These are phyloP conservation scores for Gnatocerus cornutus DNA, from an alignment of 2,888 invertebrate species.

Conservation along the genomic window DNA sequence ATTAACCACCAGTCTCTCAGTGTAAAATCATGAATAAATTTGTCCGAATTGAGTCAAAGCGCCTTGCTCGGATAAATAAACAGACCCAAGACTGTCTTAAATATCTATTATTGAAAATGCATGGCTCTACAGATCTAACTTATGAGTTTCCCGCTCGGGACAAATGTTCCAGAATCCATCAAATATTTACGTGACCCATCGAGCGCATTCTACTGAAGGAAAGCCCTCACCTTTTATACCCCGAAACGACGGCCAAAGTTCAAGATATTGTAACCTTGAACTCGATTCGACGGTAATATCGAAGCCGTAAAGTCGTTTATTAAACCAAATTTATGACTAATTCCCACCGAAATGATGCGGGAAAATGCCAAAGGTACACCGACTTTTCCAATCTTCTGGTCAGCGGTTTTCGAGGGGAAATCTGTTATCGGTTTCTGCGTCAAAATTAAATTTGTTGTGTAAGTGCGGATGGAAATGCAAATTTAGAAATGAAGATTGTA, in stretches of 20 bases:
- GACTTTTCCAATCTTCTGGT: constrained; percentile 19
- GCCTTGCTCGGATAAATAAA: constrained; percentile 54
- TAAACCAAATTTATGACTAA: constrained; percentile 46
- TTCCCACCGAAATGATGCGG: constrained; percentile 33
- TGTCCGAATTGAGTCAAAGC: constrained; percentile 5
- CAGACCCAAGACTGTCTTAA: constrained; percentile 60
- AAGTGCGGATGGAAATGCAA: constrained; percentile 4
- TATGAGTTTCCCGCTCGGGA: constrained; percentile 60
- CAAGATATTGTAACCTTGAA: constrained; percentile 49
- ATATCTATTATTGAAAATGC: constrained; percentile 65
- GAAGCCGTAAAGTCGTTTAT: constrained; percentile 39
- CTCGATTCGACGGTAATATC: constrained; percentile 25
- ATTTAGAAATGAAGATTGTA: constrained; percentile 13
- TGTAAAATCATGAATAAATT: constrained; percentile 34
- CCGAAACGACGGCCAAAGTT: constrained; percentile 35
- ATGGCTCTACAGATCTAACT: constrained; percentile 60
- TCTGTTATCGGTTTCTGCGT: background rate
- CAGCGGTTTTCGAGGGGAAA: constrained; percentile 9
- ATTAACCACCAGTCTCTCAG: constrained; percentile 15
- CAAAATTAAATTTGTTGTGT: constrained; percentile 25
- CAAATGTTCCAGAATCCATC: constrained; percentile 60
- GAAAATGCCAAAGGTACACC: background rate
- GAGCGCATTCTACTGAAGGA: constrained; percentile 52
- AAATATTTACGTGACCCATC: constrained; percentile 62
- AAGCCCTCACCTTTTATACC: constrained; percentile 48